Conservation (phyloP, 2,113 vertebrate species). For the Cebus imitator region DNA sequence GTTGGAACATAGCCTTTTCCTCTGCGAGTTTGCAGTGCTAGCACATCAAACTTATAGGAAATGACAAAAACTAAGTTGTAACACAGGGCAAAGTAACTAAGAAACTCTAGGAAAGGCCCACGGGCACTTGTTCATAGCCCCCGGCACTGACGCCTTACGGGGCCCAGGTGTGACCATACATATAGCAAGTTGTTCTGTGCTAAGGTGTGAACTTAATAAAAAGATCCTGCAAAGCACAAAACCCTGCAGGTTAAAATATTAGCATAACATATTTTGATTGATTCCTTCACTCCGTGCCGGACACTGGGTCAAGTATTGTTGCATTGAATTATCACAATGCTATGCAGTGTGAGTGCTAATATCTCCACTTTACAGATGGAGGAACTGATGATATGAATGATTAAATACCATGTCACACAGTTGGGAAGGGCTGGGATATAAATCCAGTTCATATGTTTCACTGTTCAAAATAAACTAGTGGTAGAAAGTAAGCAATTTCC, state of each 20-base stretch:
- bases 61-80: not conserved
- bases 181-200: not conserved
- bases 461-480: not conserved
- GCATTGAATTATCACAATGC: not conserved
- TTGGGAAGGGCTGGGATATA: not conserved
- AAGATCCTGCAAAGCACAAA: not conserved
- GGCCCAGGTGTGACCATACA: not conserved
- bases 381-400: not conserved
- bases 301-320: not conserved
- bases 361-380: not conserved
- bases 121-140: not conserved
- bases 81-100: not conserved
- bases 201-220: not conserved
- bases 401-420: not conserved
- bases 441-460: not conserved
- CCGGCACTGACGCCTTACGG: not conserved
- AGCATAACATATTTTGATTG: not conserved
- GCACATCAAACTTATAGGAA: not conserved
- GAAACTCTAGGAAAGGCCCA: not conserved
- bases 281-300: not conserved
- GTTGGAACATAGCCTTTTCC: not conserved
- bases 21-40: not conserved
- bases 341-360: not conserved
- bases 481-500: not conserved
- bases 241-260: not conserved